phyloP scores from a whole-genome alignment of 2,113 vertebrate genomes.

The Stomatorhinus ivindoensis region DNA sequence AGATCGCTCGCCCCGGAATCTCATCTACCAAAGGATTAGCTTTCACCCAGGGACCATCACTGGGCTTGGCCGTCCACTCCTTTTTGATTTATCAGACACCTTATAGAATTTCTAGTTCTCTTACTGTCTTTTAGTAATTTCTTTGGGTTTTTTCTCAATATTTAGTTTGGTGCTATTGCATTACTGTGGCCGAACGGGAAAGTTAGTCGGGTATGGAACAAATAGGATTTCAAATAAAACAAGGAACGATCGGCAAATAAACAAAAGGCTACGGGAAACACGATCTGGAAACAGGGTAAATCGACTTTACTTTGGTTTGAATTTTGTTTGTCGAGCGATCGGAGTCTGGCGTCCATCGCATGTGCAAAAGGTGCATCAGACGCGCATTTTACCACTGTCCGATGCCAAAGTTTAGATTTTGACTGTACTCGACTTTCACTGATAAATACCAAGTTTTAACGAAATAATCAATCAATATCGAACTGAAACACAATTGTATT shows the following conservation, averaged over 20 bases:
- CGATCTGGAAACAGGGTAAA: conserved; percentile 11
- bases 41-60: conserved; percentile 46
- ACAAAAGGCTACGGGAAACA: neutral
- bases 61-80: conserved; percentile 37
- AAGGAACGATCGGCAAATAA: neutral
- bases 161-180: neutral
- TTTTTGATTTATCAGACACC: conserved; percentile 28
- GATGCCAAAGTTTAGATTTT: neutral
- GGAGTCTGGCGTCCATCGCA: neutral
- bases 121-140: conserved; percentile 5
- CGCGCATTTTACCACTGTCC: neutral
- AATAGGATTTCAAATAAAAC: neutral
- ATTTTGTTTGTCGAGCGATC: neutral
- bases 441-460: neutral
- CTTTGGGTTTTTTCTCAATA: conserved; percentile 23
- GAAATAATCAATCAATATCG: neutral
- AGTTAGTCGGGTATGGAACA: conserved; percentile 27
- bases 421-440: neutral
- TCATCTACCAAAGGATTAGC: conserved; percentile 48
- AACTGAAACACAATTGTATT: neutral
- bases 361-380: neutral
- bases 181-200: conserved; percentile 19
- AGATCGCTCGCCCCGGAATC: conserved; percentile 52
- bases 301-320: neutral
- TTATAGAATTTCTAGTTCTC: neutral